Base-by-base conservation (phyloP, 2,797 vertebrate species). In the Alosa sapidissima region DNA sequence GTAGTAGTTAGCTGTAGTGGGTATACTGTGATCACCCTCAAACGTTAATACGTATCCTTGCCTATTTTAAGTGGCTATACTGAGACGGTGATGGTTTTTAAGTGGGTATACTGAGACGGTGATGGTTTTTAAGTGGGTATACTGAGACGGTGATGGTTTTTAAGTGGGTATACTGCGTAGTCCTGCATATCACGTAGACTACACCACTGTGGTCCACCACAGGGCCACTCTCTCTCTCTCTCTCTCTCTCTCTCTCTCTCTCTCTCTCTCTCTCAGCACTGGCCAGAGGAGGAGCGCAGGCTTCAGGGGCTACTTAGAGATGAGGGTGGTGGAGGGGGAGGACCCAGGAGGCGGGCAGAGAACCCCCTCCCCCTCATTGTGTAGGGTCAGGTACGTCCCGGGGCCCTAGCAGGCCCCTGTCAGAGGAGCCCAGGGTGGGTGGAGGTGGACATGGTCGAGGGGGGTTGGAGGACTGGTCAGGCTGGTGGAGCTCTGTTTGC, bases 401-500 rank as follows among this genome's bases (percentile, higher is more conserved):
- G 41, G 72, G 72, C 72, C 28, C 28, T 13, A 78, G 72, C 36
- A 7, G 36, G 41, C 36, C 41, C 19, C 54, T 55, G 14, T 78
- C 72, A 21, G 36, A 9, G 72, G 14, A 78, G 72, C 72, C 33
- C 72, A 45, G 16, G 72, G 41, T 36, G 65, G 5, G 62, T 65
- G 62, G 24, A 24, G 7, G 8, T 72, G 16, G 28, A 33, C 5
- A 10, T 36, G 33, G 55, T n/a, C 19, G 21, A 54, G n/a, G 33
- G 16, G n/a, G 84, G 48, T 75, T 48, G 48, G 0, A 14, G 47
- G 58, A 28, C 11, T 49, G 51, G 58, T 24, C 41, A 58, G 10
- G 21, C 33, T 24, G 11, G 2, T 55, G 6, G 58, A 84, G 85
- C 78, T 85, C n/a, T 85, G 16, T 62, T 45, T 36, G 58, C 36